Base-by-base conservation (phyloP, 2,113 vertebrate species). In the Megaleporinus macrocephalus region DNA sequence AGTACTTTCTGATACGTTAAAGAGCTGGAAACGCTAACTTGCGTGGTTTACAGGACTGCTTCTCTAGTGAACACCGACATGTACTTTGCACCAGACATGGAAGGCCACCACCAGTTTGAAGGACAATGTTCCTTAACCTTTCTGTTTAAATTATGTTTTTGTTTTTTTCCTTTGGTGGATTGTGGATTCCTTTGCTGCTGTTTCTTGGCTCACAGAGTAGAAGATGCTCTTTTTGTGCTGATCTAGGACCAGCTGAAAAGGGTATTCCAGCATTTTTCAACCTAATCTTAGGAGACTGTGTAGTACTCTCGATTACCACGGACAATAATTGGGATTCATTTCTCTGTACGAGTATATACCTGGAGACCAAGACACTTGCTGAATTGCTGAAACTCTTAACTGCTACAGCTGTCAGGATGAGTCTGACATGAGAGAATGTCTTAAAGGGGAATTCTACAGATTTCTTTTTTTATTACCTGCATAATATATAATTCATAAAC, bases 181-280 rank as follows among this genome's bases (percentile, higher is more conserved):
- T 47, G 36, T 47, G 36, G 80, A 66, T 68, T 82, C 36, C 16
- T 85, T 61, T 76, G 83, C 81, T 84, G 83, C 83, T 85, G 76
- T 83, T 80, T 68, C 71, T 68, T 24, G 16, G 44, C 72, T 82
- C 71, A 71, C 16, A 22, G 30, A 24, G 51, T 82, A 29, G n/a
- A 61, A 75, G 55, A 65, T 76, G 71, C 61, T 41, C 62, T 66
- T 73, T 62, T 79, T 47, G 47, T 65, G 73, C 59, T 74, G 53
- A 73, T 76, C 30, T 82, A 55, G 51, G 30, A 62, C 30, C 57
- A 73, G 57, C 12, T 49, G 5, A 57, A 22, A 20, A n/a, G 6
- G 18, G 9, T 22, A 61, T 24, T 12, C 24, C 14, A 61, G 57
- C 10, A 7, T 57, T 26, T 61, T 26, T 26, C n/a, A 61, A 13